These are phyloP conservation scores for Noctua fimbriata DNA, from an alignment of 2,888 invertebrate species.

Conservation along the genomic window DNA sequence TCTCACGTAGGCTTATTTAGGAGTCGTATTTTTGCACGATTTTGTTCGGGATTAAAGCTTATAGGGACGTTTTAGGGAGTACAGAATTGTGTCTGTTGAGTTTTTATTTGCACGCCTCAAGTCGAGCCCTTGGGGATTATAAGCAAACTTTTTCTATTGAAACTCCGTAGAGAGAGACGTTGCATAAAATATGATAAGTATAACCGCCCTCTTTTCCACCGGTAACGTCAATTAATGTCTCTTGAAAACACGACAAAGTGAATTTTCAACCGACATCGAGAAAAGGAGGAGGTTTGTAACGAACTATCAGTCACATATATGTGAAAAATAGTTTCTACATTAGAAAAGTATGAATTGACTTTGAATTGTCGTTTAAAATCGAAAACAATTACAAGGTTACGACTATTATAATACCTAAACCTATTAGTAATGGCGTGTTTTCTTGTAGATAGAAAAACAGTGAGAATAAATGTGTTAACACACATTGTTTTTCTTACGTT, in stretches of 20 bases:
- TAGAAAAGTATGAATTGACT: not conserved
- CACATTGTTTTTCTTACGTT: slow-evolving; percentile 28
- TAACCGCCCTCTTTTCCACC: not conserved
- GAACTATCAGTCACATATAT: not conserved
- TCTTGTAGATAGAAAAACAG: slow-evolving; percentile 18
- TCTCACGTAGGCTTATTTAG: slow-evolving; percentile 35
- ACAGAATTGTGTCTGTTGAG: not conserved
- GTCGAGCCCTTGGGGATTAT: not conserved
- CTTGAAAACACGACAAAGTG: not conserved
- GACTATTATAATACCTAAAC: not conserved
- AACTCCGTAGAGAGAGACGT: not conserved
- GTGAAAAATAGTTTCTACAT: no score
- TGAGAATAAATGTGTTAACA: slow-evolving; percentile 27
- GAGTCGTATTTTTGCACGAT: slow-evolving; percentile 15
- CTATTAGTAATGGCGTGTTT: not conserved
- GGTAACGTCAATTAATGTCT: not conserved
- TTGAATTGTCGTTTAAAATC: not conserved
- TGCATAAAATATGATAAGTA: not conserved
- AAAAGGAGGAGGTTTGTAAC: not conserved
- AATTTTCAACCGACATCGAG: not conserved
- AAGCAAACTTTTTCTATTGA: not conserved
- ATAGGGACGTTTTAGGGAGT: not conserved
- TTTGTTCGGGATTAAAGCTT: slow-evolving; percentile 19
- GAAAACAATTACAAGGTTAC: not conserved
- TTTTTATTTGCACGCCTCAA: not conserved